These are phyloP conservation scores for Sciurus vulgaris DNA, from an alignment of 2,797 vertebrate genomes.

Conservation along the genomic window DNA sequence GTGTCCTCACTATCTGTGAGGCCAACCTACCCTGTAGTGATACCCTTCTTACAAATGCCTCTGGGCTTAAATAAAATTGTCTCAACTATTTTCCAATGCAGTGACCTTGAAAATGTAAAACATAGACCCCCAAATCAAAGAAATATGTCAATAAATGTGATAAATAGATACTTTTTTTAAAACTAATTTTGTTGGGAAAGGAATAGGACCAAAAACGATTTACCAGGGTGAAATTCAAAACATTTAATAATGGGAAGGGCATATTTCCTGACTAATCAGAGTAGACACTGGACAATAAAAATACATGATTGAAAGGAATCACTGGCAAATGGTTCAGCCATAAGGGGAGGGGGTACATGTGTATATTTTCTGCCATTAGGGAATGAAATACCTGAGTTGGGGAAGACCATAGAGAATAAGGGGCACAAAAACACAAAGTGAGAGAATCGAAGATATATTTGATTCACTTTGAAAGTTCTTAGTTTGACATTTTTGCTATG, in stretches of 20 bases:
- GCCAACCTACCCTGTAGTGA: not conserved
- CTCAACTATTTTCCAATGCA: not conserved
- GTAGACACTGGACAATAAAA: not conserved
- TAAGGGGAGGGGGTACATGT: rapidly evolving
- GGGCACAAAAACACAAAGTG: not conserved
- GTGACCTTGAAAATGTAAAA: not conserved
- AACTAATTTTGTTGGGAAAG: not conserved
- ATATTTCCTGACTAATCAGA: not conserved
- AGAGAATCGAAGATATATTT: not conserved
- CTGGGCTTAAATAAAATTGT: not conserved
- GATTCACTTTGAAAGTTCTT: not conserved
- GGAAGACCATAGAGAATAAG: not conserved
- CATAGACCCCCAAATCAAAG: not conserved
- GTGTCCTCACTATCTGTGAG: not conserved
- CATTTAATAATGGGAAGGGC: not conserved
- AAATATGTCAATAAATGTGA: not conserved
- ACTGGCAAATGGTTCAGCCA: not conserved
- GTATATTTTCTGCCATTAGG: not conserved
- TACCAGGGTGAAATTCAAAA: not conserved
- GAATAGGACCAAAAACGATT: not conserved
- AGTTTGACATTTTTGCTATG: not conserved
- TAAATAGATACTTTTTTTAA: not conserved
- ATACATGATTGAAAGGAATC: not conserved
- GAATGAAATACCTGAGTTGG: not conserved
- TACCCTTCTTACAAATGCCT: not conserved